A percentile compares a stretch with the other conserved stretches of the same genome.
Evolutionary conservation across 1,140 invertebrate species (phyloP).

Genomic region (Drosophila tropicalis): DNA sequence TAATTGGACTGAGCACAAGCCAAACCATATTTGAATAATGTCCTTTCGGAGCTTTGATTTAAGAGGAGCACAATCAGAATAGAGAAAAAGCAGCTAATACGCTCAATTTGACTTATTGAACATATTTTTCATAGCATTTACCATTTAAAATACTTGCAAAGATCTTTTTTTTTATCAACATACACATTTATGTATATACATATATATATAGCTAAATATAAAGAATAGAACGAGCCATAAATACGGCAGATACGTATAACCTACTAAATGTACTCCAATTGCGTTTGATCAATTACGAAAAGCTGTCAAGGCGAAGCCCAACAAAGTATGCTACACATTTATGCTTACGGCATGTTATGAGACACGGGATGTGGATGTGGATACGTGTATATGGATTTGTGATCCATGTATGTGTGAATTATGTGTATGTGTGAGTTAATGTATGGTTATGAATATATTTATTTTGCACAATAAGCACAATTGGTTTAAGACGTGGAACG

Average conservation of each 20-base stretch:
- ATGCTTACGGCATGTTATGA: slow-evolving; percentile 42
- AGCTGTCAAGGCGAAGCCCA: slow-evolving; percentile 69
- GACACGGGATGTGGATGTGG: slow-evolving; percentile 33
- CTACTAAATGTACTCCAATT: slow-evolving; percentile 36
- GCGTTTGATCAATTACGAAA: slow-evolving; percentile 46
- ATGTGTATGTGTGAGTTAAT: slow-evolving; percentile 5
- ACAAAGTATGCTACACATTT: slow-evolving; percentile 76
- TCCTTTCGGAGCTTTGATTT: too few relatives aligned
- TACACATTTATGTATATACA: background rate
- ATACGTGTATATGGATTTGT: slow-evolving; percentile 10
- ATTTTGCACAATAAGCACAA: slow-evolving; percentile 8
- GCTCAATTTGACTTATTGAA: too few relatives aligned
- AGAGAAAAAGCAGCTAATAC: too few relatives aligned
- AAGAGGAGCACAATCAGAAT: too few relatives aligned
- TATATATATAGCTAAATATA: too few relatives aligned
- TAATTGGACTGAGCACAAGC: too few relatives aligned
- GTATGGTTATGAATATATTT: slow-evolving; percentile 7
- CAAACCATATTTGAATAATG: too few relatives aligned
- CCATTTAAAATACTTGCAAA: too few relatives aligned
- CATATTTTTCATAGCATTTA: too few relatives aligned
- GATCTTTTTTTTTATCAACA: too few relatives aligned
- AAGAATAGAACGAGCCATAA: background rate
- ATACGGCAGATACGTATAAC: too few relatives aligned
- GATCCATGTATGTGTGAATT: slow-evolving; percentile 9
- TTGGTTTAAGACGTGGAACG: too few relatives aligned